phyloP scores from a whole-genome alignment of 2,113 vertebrate species.

The Chaetodon trifascialis region DNA sequence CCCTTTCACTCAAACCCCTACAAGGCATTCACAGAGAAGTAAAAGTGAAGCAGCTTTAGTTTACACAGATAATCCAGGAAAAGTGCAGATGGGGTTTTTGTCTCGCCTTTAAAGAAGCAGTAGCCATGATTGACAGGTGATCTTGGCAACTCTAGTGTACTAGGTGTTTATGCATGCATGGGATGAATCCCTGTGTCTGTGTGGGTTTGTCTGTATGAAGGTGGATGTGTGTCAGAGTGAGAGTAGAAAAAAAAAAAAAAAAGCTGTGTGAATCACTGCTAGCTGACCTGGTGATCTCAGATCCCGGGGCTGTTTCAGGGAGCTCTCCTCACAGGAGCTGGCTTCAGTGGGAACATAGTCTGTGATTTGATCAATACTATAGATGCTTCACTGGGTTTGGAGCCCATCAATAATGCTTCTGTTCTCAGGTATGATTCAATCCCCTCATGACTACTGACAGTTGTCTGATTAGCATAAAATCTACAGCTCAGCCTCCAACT shows the following conservation, averaged over 20 bases:
- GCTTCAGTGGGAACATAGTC: conserved; percentile 44
- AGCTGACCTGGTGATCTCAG: conserved; percentile 56
- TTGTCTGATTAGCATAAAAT: conserved; percentile 64
- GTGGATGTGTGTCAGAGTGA: conserved; percentile 49
- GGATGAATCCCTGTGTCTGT: conserved; percentile 59
- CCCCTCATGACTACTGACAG: conserved; percentile 28
- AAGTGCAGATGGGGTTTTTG: conserved; percentile 20
- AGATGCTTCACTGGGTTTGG: conserved; percentile 50
- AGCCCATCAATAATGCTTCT: conserved; percentile 52
- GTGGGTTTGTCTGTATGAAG: conserved; percentile 62
- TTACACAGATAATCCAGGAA: conserved; percentile 18
- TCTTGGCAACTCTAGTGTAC: conserved; percentile 52
- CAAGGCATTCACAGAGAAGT: background rate
- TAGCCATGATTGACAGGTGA: conserved; percentile 65
- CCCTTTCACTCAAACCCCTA: background rate
- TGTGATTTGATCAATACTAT: conserved; percentile 60
- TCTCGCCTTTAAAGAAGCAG: conserved; percentile 35
- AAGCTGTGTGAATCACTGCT: conserved; percentile 64
- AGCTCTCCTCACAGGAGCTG: conserved; percentile 41
- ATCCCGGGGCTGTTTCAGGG: conserved; percentile 62
- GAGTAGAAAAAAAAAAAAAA: conserved; percentile 45
- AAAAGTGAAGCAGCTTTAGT: conserved; percentile 8
- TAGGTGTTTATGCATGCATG: conserved; percentile 70
- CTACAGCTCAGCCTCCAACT: conserved; percentile 11
- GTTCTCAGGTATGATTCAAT: conserved; percentile 51